Evolutionary conservation across 1,140 invertebrate genomes (phyloP).

Genomic region (Adoxophyes honmai): DNA sequence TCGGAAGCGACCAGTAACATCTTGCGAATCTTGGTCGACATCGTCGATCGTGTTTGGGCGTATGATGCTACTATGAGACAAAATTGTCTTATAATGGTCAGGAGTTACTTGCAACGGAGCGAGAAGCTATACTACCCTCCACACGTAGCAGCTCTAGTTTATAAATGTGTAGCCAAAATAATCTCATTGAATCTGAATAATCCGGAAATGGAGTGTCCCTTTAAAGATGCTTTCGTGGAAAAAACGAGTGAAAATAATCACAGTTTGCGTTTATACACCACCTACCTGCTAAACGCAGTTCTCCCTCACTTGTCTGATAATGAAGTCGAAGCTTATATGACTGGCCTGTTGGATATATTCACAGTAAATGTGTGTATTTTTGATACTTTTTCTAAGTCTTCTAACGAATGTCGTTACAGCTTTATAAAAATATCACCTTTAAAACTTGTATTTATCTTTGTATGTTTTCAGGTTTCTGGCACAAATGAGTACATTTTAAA

Average conservation of each 20-base stretch:
- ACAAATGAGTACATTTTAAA: conserved; percentile 42
- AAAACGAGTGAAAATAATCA: conserved; percentile 44
- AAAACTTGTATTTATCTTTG: not conserved
- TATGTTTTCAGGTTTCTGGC: conserved; percentile 44
- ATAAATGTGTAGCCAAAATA: conserved; percentile 54
- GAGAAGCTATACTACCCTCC: conserved; percentile 50
- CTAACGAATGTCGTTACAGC: too few species aligned
- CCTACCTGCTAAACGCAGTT: conserved; percentile 46
- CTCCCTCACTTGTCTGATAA: conserved; percentile 23
- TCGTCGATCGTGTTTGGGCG: conserved; percentile 45
- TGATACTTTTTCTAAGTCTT: not conserved
- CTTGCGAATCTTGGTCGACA: conserved; percentile 37
- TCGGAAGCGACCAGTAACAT: conserved; percentile 41
- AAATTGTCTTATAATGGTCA: conserved; percentile 65
- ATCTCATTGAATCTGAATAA: conserved; percentile 34
- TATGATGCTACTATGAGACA: conserved; percentile 35
- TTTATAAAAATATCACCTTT: too few species aligned
- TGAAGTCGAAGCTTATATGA: conserved; percentile 35
- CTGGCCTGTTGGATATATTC: conserved; percentile 46
- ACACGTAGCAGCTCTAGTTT: conserved; percentile 44
- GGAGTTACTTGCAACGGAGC: conserved; percentile 50
- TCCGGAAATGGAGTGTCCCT: conserved; percentile 30
- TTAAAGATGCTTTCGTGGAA: conserved; percentile 35
- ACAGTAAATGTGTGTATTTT: conserved; percentile 44
- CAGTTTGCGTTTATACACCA: conserved; percentile 55